Conservation (phyloP, 1,140 invertebrate species). For the Portunus trituberculatus region DNA sequence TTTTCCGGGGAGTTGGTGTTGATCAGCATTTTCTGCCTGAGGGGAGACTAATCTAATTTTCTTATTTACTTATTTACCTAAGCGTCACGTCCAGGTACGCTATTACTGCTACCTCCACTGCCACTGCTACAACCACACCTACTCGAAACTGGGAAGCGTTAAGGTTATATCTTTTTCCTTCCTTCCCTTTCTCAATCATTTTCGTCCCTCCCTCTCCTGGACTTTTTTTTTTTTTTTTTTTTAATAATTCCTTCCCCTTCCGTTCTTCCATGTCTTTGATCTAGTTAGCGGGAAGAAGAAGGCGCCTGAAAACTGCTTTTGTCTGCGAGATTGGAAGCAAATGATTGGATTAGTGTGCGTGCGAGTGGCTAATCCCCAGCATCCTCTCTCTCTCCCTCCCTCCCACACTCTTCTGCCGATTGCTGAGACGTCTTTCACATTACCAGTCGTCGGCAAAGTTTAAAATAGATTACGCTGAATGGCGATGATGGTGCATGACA, state of each 20-base stretch:
- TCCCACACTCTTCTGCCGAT: no score
- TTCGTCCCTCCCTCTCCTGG: no score
- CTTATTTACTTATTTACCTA: not conserved
- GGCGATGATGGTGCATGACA: not conserved
- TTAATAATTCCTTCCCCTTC: not conserved
- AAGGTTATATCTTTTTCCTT: not conserved
- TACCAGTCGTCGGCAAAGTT: not conserved
- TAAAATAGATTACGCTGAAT: not conserved
- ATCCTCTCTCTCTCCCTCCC: no score
- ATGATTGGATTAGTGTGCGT: not conserved
- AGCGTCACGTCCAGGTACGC: not conserved
- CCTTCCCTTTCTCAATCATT: not conserved
- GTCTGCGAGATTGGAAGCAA: slow-evolving; percentile 18
- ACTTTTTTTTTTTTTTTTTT: no score
- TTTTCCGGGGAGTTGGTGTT: not conserved
- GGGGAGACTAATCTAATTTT: not conserved
- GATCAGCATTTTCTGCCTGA: not conserved
- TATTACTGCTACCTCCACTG: no score
- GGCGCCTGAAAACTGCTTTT: not conserved
- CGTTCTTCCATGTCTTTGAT: not conserved
- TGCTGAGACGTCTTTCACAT: no score
- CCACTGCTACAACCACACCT: no score
- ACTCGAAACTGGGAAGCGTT: no score
- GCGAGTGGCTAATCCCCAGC: not conserved
- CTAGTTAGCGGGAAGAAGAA: not conserved